Percentiles rank a stretch among this genome's conserved stretches.
These are phyloP conservation scores for Lysiphlebus fabarum DNA, from an alignment of 1,140 invertebrate species.

Conservation along the genomic window DNA sequence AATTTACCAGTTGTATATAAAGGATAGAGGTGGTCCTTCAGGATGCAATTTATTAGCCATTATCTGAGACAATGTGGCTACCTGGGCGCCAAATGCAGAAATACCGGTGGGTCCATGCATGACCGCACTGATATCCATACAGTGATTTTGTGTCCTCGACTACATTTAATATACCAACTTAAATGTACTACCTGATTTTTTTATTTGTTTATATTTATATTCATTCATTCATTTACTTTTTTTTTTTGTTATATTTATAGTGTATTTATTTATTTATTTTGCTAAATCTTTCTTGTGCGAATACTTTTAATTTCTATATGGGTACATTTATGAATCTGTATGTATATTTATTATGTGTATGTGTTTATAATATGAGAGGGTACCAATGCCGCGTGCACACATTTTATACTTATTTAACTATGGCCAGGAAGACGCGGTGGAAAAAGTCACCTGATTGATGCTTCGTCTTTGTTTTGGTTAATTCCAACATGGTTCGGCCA, in stretches of 20 bases:
- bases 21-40: constrained; percentile 29
- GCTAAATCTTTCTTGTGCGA: too few relatives aligned
- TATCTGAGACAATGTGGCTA: constrained; percentile 52
- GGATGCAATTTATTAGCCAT: constrained; percentile 52
- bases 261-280: too few relatives aligned
- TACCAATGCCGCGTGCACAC: too few relatives aligned
- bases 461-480: constrained; percentile 62
- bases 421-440: constrained; percentile 43
- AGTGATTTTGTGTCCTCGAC: too few relatives aligned
- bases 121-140: too few relatives aligned
- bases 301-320: too few relatives aligned
- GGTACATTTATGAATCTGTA: too few relatives aligned
- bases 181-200: too few relatives aligned
- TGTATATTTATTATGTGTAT: neutral
- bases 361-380: neutral
- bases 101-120: constrained; percentile 11
- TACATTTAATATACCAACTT: too few relatives aligned
- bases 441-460: constrained; percentile 61
- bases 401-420: neutral
- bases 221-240: too few relatives aligned
- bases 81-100: constrained; percentile 36
- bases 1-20: neutral
- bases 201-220: too few relatives aligned
- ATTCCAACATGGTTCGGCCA: constrained; percentile 63
- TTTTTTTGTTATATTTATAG: too few relatives aligned